Conservation (phyloP, 2,113 vertebrate genomes). For the Struthidea cinerea region DNA sequence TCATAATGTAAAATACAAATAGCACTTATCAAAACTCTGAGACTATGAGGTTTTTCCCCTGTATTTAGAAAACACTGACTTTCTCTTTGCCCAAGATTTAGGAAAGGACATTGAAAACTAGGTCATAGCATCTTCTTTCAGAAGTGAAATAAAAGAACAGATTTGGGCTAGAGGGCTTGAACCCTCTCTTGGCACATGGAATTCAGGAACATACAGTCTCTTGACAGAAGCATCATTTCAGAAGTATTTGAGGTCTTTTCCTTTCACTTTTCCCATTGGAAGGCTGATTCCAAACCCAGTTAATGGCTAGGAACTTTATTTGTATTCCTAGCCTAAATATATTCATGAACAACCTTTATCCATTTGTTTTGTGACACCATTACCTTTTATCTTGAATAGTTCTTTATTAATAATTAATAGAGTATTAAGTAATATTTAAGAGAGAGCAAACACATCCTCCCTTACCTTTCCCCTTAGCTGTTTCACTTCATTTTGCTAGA, state of each 20-base stretch:
- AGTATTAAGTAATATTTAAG: constrained; percentile 52
- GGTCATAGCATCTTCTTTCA: neutral
- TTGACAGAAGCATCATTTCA: neutral
- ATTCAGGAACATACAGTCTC: neutral
- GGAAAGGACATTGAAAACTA: neutral
- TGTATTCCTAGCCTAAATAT: neutral
- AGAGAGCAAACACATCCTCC: constrained; percentile 28
- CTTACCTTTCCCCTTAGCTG: constrained; percentile 30
- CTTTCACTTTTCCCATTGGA: neutral
- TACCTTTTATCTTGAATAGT: constrained; percentile 44
- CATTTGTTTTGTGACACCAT: constrained; percentile 54
- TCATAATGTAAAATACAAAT: neutral
- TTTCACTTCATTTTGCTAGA: constrained; percentile 16
- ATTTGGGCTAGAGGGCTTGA: neutral
- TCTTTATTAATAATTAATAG: constrained; percentile 44
- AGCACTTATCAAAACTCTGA: neutral
- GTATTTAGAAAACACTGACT: neutral
- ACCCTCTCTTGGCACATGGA: neutral
- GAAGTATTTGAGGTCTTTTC: neutral
- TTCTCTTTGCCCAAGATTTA: neutral
- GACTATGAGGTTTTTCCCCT: neutral
- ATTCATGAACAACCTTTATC: constrained; percentile 7
- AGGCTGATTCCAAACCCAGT: neutral
- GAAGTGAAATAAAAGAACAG: neutral
- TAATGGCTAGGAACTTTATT: neutral